phyloP scores from a whole-genome alignment of 2,113 vertebrate species.

The Sylvietta virens region DNA sequence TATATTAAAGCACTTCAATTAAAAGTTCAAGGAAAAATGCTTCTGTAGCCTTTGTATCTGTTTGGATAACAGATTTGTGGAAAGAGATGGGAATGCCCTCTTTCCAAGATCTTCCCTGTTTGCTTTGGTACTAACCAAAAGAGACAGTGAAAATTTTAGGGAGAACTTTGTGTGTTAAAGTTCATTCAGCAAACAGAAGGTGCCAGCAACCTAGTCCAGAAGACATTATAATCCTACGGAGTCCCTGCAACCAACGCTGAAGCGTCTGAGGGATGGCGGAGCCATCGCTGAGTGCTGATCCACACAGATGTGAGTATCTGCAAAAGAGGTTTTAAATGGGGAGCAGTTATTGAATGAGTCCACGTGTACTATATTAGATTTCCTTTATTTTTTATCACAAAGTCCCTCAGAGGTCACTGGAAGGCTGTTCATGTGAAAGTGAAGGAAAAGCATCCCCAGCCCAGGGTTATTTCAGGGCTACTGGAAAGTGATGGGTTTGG shows the following conservation, averaged over 20 bases:
- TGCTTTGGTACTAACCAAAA: not conserved
- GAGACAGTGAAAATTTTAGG: not conserved
- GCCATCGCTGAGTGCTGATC: not conserved
- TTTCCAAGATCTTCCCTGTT: not conserved
- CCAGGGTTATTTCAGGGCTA: not conserved
- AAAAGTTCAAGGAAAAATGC: slow-evolving; percentile 20
- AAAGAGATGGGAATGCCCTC: not conserved
- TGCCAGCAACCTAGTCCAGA: not conserved
- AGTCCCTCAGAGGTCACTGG: not conserved
- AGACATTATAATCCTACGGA: not conserved
- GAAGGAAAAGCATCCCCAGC: not conserved
- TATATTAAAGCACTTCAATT: slow-evolving; percentile 42
- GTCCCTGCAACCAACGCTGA: rapidly evolving
- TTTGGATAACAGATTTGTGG: not conserved
- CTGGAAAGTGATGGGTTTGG: not conserved
- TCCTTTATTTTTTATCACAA: not conserved
- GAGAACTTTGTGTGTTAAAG: not conserved
- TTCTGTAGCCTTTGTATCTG: not conserved
- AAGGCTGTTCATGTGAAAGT: not conserved
- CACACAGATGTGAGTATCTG: not conserved
- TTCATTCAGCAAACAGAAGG: not conserved
- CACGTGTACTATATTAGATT: not conserved
- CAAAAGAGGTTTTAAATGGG: not conserved
- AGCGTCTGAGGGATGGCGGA: rapidly evolving
- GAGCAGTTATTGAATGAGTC: not conserved